Conservation (phyloP, 2,888 invertebrate species). For the Tipula helvola region DNA sequence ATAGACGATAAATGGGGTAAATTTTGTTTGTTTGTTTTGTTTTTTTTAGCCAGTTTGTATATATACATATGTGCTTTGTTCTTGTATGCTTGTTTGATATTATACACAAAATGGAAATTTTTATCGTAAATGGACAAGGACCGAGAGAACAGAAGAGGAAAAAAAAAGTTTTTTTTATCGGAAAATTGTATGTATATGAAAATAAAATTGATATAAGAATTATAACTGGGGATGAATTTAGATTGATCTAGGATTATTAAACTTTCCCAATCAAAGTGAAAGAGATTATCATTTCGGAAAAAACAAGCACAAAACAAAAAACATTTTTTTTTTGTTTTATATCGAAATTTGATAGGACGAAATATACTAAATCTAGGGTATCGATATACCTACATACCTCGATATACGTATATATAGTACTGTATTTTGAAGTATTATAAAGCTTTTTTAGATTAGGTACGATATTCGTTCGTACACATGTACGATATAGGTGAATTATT, state of each 20-base stretch:
- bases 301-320: background rate
- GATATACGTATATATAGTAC: background rate
- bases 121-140: background rate
- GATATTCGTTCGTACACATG: background rate
- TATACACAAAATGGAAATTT: background rate
- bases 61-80: too few relatives aligned
- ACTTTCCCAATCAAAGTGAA: conserved; percentile 4
- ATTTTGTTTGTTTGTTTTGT: too few relatives aligned
- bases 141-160: background rate
- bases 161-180: background rate
- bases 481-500: background rate
- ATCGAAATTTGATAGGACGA: background rate
- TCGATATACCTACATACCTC: background rate
- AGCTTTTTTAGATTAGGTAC: background rate
- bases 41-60: too few relatives aligned
- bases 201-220: background rate
- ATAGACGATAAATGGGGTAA: too few relatives aligned
- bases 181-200: background rate
- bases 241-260: conserved; percentile 4
- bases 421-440: background rate
- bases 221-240: conserved; percentile 4
- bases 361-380: background rate
- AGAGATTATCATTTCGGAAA: background rate
- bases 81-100: too few relatives aligned
- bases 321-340: background rate